Evolutionary conservation across 2,113 vertebrate genomes (phyloP).

Genomic region (cattle (Bos taurus)): ARS-UCD2.0 NC_037338.1:86819501-86820000

Average conservation of each 20-base stretch:
- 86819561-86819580: not conserved
- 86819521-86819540: not conserved
- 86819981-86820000: not conserved
- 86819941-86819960: not conserved
- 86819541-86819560: not conserved
- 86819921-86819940: not conserved
- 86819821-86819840: not conserved
- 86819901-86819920: not conserved
- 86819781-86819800: not conserved
- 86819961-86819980: not conserved
- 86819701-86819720: not conserved
- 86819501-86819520: not conserved
- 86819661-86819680: rapidly evolving
- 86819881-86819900: not conserved
- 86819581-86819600: not conserved
- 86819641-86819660: not conserved
- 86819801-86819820: not conserved
- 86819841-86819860: not conserved
- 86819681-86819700: not conserved
- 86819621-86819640: not conserved
- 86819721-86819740: not conserved
- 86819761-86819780: too few species aligned
- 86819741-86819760: not conserved
- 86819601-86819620: not conserved
- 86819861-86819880: not conserved